Evolutionary conservation across 2,888 invertebrate genomes (phyloP), one percentile per base, ranked within the genome.

Genomic region (Plagiodera versicolora): DNA sequence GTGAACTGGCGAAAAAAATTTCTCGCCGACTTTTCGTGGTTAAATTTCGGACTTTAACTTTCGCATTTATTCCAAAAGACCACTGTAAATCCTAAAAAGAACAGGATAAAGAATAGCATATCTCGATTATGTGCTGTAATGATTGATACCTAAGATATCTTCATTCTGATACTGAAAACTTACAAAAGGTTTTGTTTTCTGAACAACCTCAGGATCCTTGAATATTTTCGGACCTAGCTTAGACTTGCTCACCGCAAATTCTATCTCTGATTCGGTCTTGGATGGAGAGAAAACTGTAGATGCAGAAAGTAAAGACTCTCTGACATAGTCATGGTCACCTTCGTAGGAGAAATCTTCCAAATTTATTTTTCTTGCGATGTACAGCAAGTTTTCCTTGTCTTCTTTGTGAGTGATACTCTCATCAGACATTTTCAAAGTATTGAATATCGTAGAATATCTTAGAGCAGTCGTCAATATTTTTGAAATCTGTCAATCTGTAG

Each of bases 1-100:
- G 88, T 6, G 85, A 83, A 48, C 87, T 86, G 0, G 86, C 83
- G 71, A 88, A 89, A 74, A 87, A 86, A 11, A 86, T 80, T 1
- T 81, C 72, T 9, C 83, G 83, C 60, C 83, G 81, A 32, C 81
- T 81, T 3, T 77, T 73, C 4, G 78, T 78, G 52, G 85, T 87
- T 64, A 70, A 54, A 64, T 89, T 89, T 56, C 86, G 78, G 4
- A 88, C 81, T 1, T 84, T 84, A 1, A 84, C 83, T 63, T 81
- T 82, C 0, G 82, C 73, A 72, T 87, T 89, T 71, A 86, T 82
- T 0, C 89, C 89, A 75, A 86, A 84, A 44, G 86, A 83, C 88
- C 89, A 89, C 30, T 83, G 79, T 9, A 87, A 74, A 67, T 83
- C 83, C 88, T 87, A 70, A 17, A 71, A 72, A 44, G n/a, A n/a